Conservation (phyloP, 2,888 invertebrate genomes). For the Dasypogon diadema region DNA sequence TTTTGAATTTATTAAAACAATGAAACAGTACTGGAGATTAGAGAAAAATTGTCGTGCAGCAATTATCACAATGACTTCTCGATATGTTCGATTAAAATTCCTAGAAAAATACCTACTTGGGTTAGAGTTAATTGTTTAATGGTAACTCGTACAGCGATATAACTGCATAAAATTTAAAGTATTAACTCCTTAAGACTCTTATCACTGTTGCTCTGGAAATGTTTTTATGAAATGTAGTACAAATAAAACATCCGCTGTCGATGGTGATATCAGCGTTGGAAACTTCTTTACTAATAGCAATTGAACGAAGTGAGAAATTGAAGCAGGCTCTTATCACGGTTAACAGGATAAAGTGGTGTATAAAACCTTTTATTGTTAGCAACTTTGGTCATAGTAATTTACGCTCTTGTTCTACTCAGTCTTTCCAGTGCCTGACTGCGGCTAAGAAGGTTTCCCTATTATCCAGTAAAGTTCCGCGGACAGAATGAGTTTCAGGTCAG, state of each 20-base stretch:
- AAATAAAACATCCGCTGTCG: not conserved
- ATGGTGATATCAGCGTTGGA: conserved; percentile 15
- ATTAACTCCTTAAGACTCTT: not conserved
- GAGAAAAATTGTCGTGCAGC: no score
- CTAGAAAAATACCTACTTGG: not conserved
- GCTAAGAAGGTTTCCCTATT: not conserved
- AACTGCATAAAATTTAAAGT: not conserved
- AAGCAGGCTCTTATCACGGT: conserved; percentile 9
- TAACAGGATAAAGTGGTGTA: not conserved
- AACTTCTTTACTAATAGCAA: not conserved
- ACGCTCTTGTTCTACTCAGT: not conserved
- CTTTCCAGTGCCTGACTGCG: not conserved
- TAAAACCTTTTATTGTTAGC: not conserved
- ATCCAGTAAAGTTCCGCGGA: not conserved
- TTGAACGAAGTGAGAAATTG: not conserved
- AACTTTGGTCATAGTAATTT: not conserved
- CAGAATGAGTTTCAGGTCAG: not conserved
- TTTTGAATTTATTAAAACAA: no score
- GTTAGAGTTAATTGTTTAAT: no score
- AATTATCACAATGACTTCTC: not conserved
- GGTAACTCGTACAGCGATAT: not conserved
- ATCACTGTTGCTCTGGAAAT: not conserved
- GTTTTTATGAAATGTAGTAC: not conserved
- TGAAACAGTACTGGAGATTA: no score
- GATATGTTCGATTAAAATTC: not conserved